A percentile compares a stretch with the other conserved stretches of the same genome.
Conservation (phyloP, 2,888 invertebrate genomes). For the Aricia artaxerxes region DNA sequence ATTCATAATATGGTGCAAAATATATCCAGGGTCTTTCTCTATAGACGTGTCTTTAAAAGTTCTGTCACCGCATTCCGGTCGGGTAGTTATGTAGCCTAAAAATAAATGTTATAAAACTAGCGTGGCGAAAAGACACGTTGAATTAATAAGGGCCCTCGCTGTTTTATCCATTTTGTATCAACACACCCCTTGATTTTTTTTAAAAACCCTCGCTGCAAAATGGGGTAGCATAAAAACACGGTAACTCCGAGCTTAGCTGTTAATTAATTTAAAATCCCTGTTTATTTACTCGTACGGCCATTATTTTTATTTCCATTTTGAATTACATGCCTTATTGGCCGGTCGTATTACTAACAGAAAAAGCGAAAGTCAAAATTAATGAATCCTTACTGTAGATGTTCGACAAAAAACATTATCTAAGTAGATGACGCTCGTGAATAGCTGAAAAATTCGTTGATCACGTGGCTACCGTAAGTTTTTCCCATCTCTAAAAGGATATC, state of each 20-base stretch:
- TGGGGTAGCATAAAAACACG: background rate
- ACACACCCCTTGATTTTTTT: background rate
- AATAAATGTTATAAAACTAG: constrained; percentile 13
- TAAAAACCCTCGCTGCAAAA: background rate
- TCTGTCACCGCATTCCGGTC: background rate
- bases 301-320: background rate
- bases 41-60: background rate
- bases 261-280: background rate
- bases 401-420: too few species aligned
- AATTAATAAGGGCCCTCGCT: background rate
- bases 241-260: background rate
- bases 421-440: too few species aligned
- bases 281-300: background rate
- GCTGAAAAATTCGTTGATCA: too few species aligned
- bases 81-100: background rate
- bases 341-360: too few species aligned
- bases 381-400: too few species aligned
- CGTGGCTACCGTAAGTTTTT: too few species aligned
- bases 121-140: background rate
- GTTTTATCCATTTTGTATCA: background rate
- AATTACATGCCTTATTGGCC: too few species aligned
- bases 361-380: too few species aligned
- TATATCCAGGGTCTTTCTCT: too few species aligned
- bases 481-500: too few species aligned
- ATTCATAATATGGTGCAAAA: too few species aligned